Conservation (phyloP, 2,113 vertebrate species). For the Oryzias javanicus region DNA sequence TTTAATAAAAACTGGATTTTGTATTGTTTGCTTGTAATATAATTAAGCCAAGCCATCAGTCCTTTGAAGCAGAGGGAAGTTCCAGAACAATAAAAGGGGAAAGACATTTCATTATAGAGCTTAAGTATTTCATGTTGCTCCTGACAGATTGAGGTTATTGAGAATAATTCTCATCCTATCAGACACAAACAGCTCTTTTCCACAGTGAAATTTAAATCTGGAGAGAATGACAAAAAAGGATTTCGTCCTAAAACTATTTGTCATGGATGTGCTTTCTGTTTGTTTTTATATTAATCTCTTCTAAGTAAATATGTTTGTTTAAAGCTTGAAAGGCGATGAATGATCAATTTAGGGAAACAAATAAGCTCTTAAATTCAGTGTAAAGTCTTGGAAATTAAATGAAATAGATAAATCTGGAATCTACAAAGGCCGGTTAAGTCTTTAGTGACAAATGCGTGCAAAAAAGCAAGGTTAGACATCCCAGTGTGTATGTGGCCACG, state of each 20-base stretch:
- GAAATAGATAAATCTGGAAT: conserved; percentile 1
- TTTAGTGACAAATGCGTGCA: conserved; percentile 18
- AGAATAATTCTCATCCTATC: conserved; percentile 18
- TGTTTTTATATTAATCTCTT: conserved; percentile 6
- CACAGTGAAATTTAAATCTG: conserved; percentile 4
- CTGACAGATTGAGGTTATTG: conserved; percentile 28
- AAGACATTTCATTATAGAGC: conserved; percentile 27
- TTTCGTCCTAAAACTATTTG: conserved; percentile 9
- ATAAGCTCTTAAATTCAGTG: not conserved
- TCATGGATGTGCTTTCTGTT: not conserved
- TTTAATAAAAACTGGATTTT: conserved; percentile 26
- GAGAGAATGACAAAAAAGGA: not conserved
- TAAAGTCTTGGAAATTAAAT: not conserved
- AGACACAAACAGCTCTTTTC: conserved; percentile 14
- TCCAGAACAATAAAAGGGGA: conserved; percentile 18
- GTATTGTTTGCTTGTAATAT: conserved; percentile 38
- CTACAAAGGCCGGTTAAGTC: conserved; percentile 12
- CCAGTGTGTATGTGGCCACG: conserved; percentile 2
- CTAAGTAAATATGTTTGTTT: not conserved
- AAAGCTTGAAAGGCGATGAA: not conserved
- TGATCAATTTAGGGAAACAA: not conserved
- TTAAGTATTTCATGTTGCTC: conserved; percentile 22
- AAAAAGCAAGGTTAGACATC: conserved; percentile 29
- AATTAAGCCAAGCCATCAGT: conserved; percentile 26
- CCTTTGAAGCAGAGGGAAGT: conserved; percentile 14